A percentile compares a stretch with the other conserved stretches of the same genome.
phyloP scores from a whole-genome alignment of 2,113 vertebrate species.

The Stigmatopora argus region DNA sequence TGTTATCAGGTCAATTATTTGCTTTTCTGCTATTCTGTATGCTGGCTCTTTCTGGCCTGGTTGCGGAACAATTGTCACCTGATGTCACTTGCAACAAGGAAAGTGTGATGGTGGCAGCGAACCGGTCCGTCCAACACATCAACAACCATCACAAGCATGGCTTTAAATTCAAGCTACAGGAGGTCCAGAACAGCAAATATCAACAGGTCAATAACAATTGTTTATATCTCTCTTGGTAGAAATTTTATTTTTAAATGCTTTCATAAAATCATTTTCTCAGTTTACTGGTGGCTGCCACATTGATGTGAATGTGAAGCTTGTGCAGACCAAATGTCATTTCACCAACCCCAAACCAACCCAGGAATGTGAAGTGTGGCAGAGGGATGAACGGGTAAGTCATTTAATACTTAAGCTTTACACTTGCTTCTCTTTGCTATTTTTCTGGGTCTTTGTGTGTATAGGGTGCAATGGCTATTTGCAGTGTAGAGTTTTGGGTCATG shows the following conservation, averaged over 20 bases:
- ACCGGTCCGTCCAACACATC: background rate
- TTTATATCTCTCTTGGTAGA: background rate
- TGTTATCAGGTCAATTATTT: too few relatives aligned
- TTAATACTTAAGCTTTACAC: too few relatives aligned
- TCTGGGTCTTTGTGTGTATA: too few relatives aligned
- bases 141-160: too few relatives aligned
- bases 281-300: too few relatives aligned
- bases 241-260: too few relatives aligned
- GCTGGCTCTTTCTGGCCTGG: background rate
- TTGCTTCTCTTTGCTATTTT: too few relatives aligned
- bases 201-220: too few relatives aligned
- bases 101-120: background rate
- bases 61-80: background rate
- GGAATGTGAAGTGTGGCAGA: background rate
- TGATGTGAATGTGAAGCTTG: too few relatives aligned
- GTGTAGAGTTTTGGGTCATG: background rate
- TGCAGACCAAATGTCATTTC: conserved; percentile 1
- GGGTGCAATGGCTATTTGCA: background rate
- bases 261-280: too few relatives aligned
- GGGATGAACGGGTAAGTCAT: background rate
- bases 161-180: too few relatives aligned
- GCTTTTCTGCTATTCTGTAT: background rate
- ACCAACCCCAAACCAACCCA: background rate
- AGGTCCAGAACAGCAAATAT: too few relatives aligned
- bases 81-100: background rate